Evolutionary conservation across 2,797 vertebrate genomes (phyloP), one percentile per base, ranked within the genome.

Genomic region (Chelon labrosus): DNA sequence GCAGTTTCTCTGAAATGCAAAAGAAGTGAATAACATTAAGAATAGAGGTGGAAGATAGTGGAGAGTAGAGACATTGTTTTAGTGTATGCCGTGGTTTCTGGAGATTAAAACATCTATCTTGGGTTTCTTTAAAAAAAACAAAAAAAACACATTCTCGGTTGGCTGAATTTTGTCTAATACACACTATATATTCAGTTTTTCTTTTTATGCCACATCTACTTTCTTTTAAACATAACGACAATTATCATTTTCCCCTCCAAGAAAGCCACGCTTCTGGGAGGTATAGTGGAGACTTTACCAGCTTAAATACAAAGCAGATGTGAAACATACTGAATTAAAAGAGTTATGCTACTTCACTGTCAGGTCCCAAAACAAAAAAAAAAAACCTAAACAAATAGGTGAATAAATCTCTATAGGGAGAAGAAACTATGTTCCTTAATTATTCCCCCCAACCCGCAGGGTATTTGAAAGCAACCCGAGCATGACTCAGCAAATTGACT

Each of bases 401-500:
- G 82, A 76, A 83, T 80, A 84, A 85, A 80, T 77, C 87, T 79
- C 80, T 46, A 66, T n/a, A 41, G 89, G 73, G 78, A 88, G 72
- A 75, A 68, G 66, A 56, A 79, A 81, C 64, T 44, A 60, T 79
- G 84, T 84, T 85, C 74, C 86, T 90, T 93, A 92, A 94, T 93
- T 92, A 91, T 87, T 89, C 87, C 82, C 82, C 58, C 0, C 59
- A 85, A 89, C 84, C 88, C 79, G 55, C 76, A 50, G 89, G 90
- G 88, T 91, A 88, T 93, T 92, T 90, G 87, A 93, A 92, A 89
- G 85, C 91, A 91, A 82, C 83, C 88, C 76, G 81, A 89, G 87
- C 90, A 91, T 93, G 92, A 95, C 91, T 94, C 93, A 87, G 93
- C 92, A 93, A 93, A 93, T 90, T 89, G 88, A 90, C 88, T 90